A percentile compares a stretch with the other conserved stretches of the same genome.
Evolutionary conservation across 2,113 vertebrate species (phyloP).

Genomic region (Nycticorax nycticorax): DNA sequence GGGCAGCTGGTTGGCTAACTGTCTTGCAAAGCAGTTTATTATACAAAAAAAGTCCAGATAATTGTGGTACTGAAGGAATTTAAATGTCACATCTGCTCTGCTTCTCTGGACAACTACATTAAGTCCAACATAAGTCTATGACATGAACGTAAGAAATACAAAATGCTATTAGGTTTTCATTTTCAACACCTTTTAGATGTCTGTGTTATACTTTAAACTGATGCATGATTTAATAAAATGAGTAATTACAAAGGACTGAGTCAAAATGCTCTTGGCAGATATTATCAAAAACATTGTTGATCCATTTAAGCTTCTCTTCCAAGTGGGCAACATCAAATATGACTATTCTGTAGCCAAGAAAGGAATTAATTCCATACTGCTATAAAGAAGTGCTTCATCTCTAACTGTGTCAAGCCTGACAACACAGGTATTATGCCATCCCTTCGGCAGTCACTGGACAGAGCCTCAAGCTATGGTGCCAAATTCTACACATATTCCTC

Average conservation of each 20-base stretch:
- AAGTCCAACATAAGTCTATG: background rate
- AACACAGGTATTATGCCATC: background rate
- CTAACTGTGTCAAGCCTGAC: background rate
- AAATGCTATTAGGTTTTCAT: background rate
- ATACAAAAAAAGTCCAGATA: background rate
- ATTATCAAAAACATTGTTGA: background rate
- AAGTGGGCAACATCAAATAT: background rate
- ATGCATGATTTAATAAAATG: background rate
- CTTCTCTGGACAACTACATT: background rate
- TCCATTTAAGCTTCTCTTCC: background rate
- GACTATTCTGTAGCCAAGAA: background rate
- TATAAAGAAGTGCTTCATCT: background rate
- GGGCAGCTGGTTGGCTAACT: background rate
- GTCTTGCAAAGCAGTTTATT: background rate
- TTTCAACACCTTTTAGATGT: background rate
- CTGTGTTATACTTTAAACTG: background rate
- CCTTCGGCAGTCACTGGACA: background rate
- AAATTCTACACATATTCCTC: background rate
- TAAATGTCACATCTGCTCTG: background rate
- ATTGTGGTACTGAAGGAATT: background rate
- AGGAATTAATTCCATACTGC: background rate
- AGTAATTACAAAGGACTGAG: background rate
- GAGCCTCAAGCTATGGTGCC: background rate
- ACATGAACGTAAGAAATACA: background rate
- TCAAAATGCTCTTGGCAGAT: conserved; percentile 7